Percentiles rank a stretch among this genome's conserved stretches.
Evolutionary conservation across 2,888 invertebrate genomes (phyloP).

Genomic region (Dendrolimus pini): DNA sequence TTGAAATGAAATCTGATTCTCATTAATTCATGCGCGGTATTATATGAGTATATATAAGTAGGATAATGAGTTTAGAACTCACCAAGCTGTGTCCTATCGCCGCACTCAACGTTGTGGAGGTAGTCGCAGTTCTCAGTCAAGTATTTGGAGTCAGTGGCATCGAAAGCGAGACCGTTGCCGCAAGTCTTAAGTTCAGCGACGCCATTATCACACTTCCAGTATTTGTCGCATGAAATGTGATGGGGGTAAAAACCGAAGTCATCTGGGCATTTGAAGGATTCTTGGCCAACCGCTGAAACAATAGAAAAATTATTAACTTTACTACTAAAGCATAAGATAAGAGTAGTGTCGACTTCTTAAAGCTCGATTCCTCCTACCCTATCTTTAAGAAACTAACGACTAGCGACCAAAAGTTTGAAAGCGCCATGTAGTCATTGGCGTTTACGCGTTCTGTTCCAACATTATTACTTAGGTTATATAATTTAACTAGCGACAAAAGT

Average conservation of each 20-base stretch:
- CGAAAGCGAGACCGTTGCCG: slow-evolving; percentile 95
- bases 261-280: slow-evolving; percentile 94
- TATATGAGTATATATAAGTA: too few relatives aligned
- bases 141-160: slow-evolving; percentile 91
- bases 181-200: slow-evolving; percentile 93
- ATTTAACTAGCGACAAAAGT: too few relatives aligned
- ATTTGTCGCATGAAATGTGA: slow-evolving; percentile 92
- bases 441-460: too few relatives aligned
- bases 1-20: too few relatives aligned
- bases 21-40: too few relatives aligned
- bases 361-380: too few relatives aligned
- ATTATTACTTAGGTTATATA: too few relatives aligned
- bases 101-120: slow-evolving; percentile 95
- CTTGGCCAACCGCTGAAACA: slow-evolving; percentile 83
- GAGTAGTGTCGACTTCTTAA: too few relatives aligned
- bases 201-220: slow-evolving; percentile 96
- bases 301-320: slow-evolving; percentile 12
- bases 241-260: slow-evolving; percentile 97
- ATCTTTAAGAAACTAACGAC: too few relatives aligned
- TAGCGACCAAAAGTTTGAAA: too few relatives aligned
- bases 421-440: too few relatives aligned
- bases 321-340: neutral
- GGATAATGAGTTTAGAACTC: slow-evolving; percentile 30
- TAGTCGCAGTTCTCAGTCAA: slow-evolving; percentile 97
- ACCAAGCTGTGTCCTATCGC: slow-evolving; percentile 91